A percentile compares a stretch with the other conserved stretches of the same genome.
Evolutionary conservation across 1,140 invertebrate species (phyloP).

Genomic region (Micrasema minimum): DNA sequence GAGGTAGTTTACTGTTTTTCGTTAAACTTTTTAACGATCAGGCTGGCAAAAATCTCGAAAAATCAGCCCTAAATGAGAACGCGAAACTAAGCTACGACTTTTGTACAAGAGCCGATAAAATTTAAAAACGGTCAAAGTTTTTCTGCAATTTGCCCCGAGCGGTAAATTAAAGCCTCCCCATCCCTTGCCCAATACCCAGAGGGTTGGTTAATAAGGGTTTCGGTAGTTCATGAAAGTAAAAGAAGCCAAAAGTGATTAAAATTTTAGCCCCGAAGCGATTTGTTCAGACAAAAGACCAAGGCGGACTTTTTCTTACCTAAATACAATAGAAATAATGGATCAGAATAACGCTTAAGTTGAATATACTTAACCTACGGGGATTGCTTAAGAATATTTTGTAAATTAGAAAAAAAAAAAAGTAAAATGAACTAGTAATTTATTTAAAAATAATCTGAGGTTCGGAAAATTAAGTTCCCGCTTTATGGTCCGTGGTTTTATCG

Average conservation of each 20-base stretch:
- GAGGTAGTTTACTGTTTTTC: not conserved
- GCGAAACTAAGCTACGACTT: not conserved
- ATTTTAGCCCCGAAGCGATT: conserved; percentile 17
- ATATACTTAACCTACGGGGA: too few relatives aligned
- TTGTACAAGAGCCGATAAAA: conserved; percentile 21
- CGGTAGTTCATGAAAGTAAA: conserved; percentile 10
- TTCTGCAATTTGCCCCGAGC: conserved; percentile 28
- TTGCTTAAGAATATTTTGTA: too few relatives aligned
- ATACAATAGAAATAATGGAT: too few relatives aligned
- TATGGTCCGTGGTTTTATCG: too few relatives aligned
- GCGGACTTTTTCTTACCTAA: conserved; percentile 2
- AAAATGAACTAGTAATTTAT: too few relatives aligned
- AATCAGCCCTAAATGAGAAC: conserved; percentile 1
- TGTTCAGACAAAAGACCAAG: conserved; percentile 3
- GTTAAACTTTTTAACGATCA: conserved; percentile 1
- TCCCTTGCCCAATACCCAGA: conserved; percentile 1
- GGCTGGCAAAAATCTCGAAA: not conserved
- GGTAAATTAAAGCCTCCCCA: conserved; percentile 25
- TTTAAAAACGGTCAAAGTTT: conserved; percentile 27
- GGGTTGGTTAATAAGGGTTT: conserved; percentile 22
- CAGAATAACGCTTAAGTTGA: too few relatives aligned
- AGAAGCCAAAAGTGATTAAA: conserved; percentile 28
- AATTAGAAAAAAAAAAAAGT: too few relatives aligned
- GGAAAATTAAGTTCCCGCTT: too few relatives aligned
- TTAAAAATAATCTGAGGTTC: too few relatives aligned